Base-by-base conservation (phyloP, 2,113 vertebrate species). In the Nothoprocta pentlandii region DNA sequence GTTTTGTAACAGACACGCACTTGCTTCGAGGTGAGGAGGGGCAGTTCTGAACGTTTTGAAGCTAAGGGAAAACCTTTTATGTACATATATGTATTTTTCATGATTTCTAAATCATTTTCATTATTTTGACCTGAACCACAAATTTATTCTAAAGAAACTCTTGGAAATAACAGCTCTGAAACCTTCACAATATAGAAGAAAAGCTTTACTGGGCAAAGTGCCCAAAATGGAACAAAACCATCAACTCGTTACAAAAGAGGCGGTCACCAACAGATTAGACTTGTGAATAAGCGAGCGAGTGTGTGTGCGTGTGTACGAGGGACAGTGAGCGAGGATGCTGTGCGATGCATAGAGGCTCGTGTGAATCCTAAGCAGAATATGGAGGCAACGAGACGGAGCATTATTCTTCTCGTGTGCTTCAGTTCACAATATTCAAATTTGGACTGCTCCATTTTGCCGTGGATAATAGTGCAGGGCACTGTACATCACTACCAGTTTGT, bases 321-420 rank as follows among this genome's bases (percentile, higher is more conserved):
- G 51, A 16, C 9, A 47, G 47, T 9, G 2, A 23, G 41, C 4
- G 2, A 44, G 94, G 53, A 30, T 87, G 74, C 56, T 22, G 32
- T 2, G 6, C 90, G 89, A 53, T 2, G 2, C 4, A 0, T 4
- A 1, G 63, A 12, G 19, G 1, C 4, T 4, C 1, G 1, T 53
- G 70, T 64, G 82, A 78, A 20, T 8, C 2, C 61, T 36, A 53
- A n/a, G 75, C 30, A 59, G 82, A 61, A 12, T 26, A 1, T 11
- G 69, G 21, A 36, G 86, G 46, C 51, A 15, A 26, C 71, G 78
- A 88, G 74, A 46, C 2, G 46, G 78, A 71, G 47, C 80, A 34
- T 91, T 87, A 70, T 87, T 67, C 26, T 47, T 30, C 59, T 73
- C 23, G 21, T 1, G 2, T 85, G 91, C 95, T 95, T 95, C 90